Base-by-base conservation (phyloP, 2,888 invertebrate species). In the Luperina nickerlii region DNA sequence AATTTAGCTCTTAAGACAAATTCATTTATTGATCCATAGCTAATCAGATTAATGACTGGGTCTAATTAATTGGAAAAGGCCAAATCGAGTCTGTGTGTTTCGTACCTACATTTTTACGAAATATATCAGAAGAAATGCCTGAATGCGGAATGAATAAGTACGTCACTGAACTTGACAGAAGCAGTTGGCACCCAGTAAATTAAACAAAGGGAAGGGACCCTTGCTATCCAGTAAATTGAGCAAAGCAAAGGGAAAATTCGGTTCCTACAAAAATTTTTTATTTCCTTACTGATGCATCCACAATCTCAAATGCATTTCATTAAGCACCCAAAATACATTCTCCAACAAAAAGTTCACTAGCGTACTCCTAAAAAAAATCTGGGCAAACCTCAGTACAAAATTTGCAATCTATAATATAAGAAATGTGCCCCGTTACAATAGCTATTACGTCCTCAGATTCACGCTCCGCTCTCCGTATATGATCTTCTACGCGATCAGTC, bases 381-480 rank as follows among this genome's bases (percentile, higher is more conserved):
- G 45, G 18, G 9, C 62, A 63, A 27, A 45, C 0, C n/a, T 54
- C 6, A 8, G 1, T 45, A 32, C 24, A n/a, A 54, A 79, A 62
- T 32, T 32, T 18, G 15, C 11, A 13, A 54, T 74, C 18, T 24
- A 27, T 38, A 20, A 38, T 60, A 80, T 75, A 73, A 85, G 62
- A 51, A 60, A 62, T 86, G 38, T 38, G 0, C 1, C 8, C n/a
- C 32, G 13, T 81, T 54, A 48, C 48, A 62, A 32, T 60, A 45
- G 13, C 38, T 72, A 69, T 76, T 76, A 66, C 45, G 20, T 74
- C 77, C 90, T 88, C 90, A 94, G 94, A 68, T 94, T 92, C 63
- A 91, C 90, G 7, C 76, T 94, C 0, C 83, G 90, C 7, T 90
- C 93, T 4, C 88, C 91, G 0, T 95, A 94, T 78, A 87, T 90